These are phyloP conservation scores for Aproaerema taeniolella DNA, from an alignment of 2,888 invertebrate genomes.

Conservation along the genomic window DNA sequence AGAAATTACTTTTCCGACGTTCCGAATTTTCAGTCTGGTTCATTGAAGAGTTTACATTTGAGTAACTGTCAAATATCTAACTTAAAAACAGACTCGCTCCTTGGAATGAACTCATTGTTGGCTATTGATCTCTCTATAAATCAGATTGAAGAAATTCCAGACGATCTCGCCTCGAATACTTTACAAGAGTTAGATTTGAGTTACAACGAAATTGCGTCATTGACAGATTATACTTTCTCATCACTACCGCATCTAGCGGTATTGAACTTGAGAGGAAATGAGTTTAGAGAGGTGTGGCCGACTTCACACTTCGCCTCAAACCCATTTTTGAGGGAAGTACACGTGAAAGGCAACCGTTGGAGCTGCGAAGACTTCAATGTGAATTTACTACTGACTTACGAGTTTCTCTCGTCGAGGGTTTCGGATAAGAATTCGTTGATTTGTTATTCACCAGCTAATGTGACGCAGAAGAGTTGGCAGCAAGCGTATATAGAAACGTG, in stretches of 20 bases:
- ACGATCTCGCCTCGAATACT: conserved; percentile 74
- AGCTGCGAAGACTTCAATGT: conserved; percentile 81
- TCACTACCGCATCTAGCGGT: conserved; percentile 79
- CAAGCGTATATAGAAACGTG: conserved; percentile 81
- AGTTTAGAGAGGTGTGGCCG: conserved; percentile 80
- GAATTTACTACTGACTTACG: conserved; percentile 78
- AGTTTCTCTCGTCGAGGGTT: conserved; percentile 76
- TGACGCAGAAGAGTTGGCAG: conserved; percentile 83
- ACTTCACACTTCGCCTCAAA: conserved; percentile 79
- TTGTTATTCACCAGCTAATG: conserved; percentile 81
- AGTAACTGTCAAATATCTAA: conserved; percentile 80
- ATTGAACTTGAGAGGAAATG: conserved; percentile 84
- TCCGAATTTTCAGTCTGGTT: conserved; percentile 74
- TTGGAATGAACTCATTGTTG: conserved; percentile 75
- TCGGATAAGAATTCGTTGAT: conserved; percentile 63
- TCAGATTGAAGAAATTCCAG: conserved; percentile 79
- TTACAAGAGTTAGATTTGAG: conserved; percentile 79
- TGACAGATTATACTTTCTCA: conserved; percentile 80
- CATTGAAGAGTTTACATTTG: conserved; percentile 75
- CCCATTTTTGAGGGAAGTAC: conserved; percentile 75
- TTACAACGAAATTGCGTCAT: conserved; percentile 75
- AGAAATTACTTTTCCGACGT: conserved; percentile 80
- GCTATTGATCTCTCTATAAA: conserved; percentile 82
- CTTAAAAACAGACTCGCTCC: conserved; percentile 68
- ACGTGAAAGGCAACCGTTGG: conserved; percentile 86